These are phyloP conservation scores for Volucella zonaria DNA, from an alignment of 2,888 invertebrate species.

Conservation along the genomic window DNA sequence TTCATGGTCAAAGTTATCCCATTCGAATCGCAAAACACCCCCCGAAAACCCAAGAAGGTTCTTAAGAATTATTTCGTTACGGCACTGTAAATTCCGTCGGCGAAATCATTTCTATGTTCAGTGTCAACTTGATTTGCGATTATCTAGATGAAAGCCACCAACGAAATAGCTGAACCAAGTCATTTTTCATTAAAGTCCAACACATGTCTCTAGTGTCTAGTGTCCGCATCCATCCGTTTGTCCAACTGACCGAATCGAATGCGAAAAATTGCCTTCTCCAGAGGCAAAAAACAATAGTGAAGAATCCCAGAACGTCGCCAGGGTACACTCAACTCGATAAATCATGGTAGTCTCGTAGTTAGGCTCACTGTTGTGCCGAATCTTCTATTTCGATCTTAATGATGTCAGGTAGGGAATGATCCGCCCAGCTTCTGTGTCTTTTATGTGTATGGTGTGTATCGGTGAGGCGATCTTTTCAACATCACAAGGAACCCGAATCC, in stretches of 20 bases:
- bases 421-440: slow-evolving; percentile 73
- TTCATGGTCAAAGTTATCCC: neutral
- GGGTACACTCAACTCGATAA: slow-evolving; percentile 53
- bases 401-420: slow-evolving; percentile 73
- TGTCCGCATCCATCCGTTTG: slow-evolving; percentile 62
- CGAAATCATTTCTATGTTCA: slow-evolving; percentile 69
- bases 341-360: slow-evolving; percentile 68
- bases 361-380: slow-evolving; percentile 63
- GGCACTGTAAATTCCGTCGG: slow-evolving; percentile 47
- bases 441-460: slow-evolving; percentile 38
- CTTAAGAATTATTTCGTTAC: slow-evolving; percentile 15
- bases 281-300: slow-evolving; percentile 33
- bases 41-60: slow-evolving; percentile 19
- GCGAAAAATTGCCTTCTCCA: slow-evolving; percentile 61
- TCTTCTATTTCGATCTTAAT: slow-evolving; percentile 74
- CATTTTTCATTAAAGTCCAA: slow-evolving; percentile 69
- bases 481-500: slow-evolving; percentile 52
- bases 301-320: neutral
- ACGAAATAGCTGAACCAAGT: slow-evolving; percentile 48
- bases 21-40: slow-evolving; percentile 1
- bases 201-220: slow-evolving; percentile 34
- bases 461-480: slow-evolving; percentile 57
- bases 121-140: slow-evolving; percentile 73
- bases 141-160: slow-evolving; percentile 64
- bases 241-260: slow-evolving; percentile 71